Percentiles rank a stretch among this genome's conserved stretches.
Evolutionary conservation across 2,888 invertebrate genomes (phyloP).

Genomic region (Andrena minutula): DNA sequence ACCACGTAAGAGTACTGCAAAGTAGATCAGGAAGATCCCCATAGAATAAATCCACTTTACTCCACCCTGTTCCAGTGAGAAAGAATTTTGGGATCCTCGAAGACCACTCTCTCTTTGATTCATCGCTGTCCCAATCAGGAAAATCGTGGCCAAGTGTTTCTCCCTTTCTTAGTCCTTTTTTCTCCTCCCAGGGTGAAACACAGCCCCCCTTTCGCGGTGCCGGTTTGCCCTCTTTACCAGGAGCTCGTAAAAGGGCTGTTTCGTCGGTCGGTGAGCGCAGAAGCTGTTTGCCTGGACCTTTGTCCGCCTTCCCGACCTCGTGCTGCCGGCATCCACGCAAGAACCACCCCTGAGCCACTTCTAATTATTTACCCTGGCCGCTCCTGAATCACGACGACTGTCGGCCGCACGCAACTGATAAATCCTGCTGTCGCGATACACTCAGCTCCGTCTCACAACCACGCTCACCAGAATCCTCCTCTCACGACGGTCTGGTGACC

Average conservation of each 20-base stretch:
- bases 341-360: conserved; percentile 52
- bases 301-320: conserved; percentile 67
- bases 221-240: conserved; percentile 55
- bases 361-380: conserved; percentile 75
- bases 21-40: too few species aligned
- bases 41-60: too few species aligned
- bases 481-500: too few species aligned
- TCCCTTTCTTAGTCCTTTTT: conserved; percentile 25
- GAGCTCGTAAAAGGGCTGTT: conserved; percentile 58
- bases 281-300: conserved; percentile 63
- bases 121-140: conserved; percentile 8
- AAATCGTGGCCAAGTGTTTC: conserved; percentile 32
- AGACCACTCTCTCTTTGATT: not conserved
- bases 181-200: conserved; percentile 9
- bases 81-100: not conserved
- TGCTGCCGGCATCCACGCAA: conserved; percentile 64
- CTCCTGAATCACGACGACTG: conserved; percentile 68
- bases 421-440: conserved; percentile 69
- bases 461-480: not conserved
- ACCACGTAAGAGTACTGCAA: too few species aligned
- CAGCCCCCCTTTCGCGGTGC: conserved; percentile 24
- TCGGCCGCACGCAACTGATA: conserved; percentile 76
- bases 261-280: conserved; percentile 31
- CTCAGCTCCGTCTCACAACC: conserved; percentile 33
- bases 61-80: not conserved